phyloP scores from a whole-genome alignment of 2,888 invertebrate genomes.

The Arge pagana region DNA sequence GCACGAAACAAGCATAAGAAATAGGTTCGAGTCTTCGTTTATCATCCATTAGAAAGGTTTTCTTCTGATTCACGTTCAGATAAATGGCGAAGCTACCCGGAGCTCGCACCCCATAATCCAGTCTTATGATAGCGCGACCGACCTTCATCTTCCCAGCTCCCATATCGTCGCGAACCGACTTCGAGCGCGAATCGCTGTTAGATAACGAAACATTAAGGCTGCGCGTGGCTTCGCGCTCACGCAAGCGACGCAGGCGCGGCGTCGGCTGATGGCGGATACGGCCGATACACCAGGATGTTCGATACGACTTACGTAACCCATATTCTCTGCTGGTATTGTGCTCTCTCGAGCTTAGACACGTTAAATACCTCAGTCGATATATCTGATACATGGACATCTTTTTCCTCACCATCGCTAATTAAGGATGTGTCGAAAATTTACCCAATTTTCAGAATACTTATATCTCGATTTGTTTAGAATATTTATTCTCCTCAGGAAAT shows the following conservation, averaged over 20 bases:
- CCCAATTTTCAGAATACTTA: no score
- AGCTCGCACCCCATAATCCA: no score
- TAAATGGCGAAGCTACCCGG: no score
- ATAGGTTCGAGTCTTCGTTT: no score
- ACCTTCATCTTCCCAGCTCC: constrained; percentile 2
- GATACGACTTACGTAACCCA: constrained; percentile 31
- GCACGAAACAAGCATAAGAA: no score
- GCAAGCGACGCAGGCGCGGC: constrained; percentile 22
- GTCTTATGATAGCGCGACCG: neutral
- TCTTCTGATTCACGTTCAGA: no score
- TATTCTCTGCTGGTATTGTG: constrained; percentile 29
- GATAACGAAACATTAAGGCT: constrained; percentile 17
- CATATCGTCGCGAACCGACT: constrained; percentile 2
- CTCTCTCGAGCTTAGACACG: neutral
- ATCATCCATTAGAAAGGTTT: no score
- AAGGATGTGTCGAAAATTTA: no score
- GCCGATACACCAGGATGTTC: constrained; percentile 30
- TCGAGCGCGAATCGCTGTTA: constrained; percentile 11
- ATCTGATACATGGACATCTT: no score
- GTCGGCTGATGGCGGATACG: constrained; percentile 25
- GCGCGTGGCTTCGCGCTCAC: constrained; percentile 15
- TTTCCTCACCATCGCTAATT: no score
- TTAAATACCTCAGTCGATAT: constrained; percentile 26
- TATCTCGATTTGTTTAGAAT: no score
- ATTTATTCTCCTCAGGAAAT: no score